Base-by-base conservation (phyloP, 1,140 invertebrate genomes). In the Zaprionus africanus region DNA sequence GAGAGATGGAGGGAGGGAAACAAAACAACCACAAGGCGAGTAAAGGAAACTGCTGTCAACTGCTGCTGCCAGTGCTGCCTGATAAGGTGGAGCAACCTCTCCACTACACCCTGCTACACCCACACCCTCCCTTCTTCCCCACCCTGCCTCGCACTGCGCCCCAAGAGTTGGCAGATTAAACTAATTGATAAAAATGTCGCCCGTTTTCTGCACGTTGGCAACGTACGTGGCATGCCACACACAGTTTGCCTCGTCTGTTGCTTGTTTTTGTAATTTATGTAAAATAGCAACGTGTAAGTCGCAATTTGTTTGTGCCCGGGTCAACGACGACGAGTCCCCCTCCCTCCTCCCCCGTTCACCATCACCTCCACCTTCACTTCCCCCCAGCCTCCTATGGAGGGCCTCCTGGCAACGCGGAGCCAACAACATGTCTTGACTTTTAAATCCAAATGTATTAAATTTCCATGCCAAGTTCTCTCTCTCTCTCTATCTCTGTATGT, bases 371-470 rank as follows among this genome's bases (percentile, higher is more conserved):
- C 28, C 28, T 9, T 31, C 28, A 26, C 26, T 26, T 11, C 31
- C 31, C 2, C 28, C 31, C 31, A 3, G 26, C 59, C 59, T 31
- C 11, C 65, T 12, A 24, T 28, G 19, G 57, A 58, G 53, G 24
- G 53, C 60, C 56, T 73, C 83, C 74, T 84, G 86, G 69, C 85
- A 85, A 85, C 84, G 86, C 78, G 64, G 70, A 43, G 59, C 41
- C 51, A 73, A 73, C 81, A 81, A 78, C 79, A 90, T 90, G 86
- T 90, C 81, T 90, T 90, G 86, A 90, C 85, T 90, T 90, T 90
- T 90, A 90, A 90, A 90, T 90, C 81, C 81, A 86, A 90, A 85
- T 85, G 84, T 88, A 88, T 88, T 88, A 88, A 88, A 88, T 90
- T 88, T 81, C 84, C 67, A 78, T 74, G 70, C 57, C 70, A 76